Evolutionary conservation across 2,797 vertebrate genomes (phyloP).

Genomic region (Platalea minor): DNA sequence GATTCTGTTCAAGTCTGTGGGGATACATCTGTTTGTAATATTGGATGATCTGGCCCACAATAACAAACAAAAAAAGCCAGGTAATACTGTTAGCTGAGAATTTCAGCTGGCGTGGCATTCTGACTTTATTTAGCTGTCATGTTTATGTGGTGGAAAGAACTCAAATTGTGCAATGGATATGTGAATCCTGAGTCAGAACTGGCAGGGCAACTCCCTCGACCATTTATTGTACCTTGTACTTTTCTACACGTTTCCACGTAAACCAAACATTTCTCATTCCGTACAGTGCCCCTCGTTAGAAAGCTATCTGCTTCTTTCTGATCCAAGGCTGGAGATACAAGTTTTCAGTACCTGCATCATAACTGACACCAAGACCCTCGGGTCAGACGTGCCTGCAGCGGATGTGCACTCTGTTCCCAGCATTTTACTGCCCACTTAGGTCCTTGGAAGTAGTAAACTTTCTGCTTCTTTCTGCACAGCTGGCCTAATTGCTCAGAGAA

Average conservation of each 20-base stretch:
- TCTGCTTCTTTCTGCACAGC: not conserved
- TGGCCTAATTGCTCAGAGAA: constrained; percentile 22
- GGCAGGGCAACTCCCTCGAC: not conserved
- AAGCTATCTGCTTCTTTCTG: not conserved
- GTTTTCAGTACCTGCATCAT: not conserved
- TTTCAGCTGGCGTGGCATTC: not conserved
- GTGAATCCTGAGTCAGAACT: not conserved
- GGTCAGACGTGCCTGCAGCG: not conserved
- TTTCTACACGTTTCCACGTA: not conserved
- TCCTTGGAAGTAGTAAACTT: not conserved
- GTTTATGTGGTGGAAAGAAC: not conserved
- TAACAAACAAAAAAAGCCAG: not conserved
- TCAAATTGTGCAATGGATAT: not conserved
- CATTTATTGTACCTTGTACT: not conserved
- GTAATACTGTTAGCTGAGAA: not conserved
- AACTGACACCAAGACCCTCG: not conserved
- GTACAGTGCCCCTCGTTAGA: not conserved
- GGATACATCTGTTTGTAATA: not conserved
- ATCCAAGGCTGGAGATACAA: not conserved
- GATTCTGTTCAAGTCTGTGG: not conserved
- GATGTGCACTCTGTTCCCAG: not conserved
- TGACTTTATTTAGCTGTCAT: not conserved
- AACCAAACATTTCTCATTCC: not conserved
- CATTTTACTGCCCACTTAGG: not conserved
- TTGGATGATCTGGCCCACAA: not conserved